These are phyloP conservation scores for Harpalus rufipes DNA, from an alignment of 2,888 invertebrate species.

Conservation along the genomic window DNA sequence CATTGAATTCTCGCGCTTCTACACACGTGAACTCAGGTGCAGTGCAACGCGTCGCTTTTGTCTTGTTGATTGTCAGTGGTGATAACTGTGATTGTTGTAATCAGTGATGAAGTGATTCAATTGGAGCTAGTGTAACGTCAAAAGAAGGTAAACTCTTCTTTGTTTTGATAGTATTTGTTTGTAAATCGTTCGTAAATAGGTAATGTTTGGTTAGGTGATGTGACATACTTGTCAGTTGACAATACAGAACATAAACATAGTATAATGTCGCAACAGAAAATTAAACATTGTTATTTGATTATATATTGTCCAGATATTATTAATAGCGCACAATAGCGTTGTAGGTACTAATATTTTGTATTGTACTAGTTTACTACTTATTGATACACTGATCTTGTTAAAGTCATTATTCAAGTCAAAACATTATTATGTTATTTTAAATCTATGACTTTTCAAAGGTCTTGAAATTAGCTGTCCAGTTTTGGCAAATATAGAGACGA, in stretches of 20 bases:
- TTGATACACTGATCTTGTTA: too few relatives aligned
- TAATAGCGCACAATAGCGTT: not conserved
- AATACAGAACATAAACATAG: not conserved
- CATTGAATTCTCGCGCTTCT: not conserved
- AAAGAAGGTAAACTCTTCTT: slow-evolving; percentile 1
- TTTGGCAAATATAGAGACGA: too few relatives aligned
- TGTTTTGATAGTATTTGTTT: not conserved
- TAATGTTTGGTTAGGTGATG: slow-evolving; percentile 1
- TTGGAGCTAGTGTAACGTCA: not conserved
- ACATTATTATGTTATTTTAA: too few relatives aligned
- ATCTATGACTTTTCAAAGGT: too few relatives aligned
- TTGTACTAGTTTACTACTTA: not conserved
- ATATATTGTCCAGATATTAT: not conserved
- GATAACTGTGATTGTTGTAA: slow-evolving; percentile 37
- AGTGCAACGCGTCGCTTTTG: slow-evolving; percentile 14
- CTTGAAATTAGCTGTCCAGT: too few relatives aligned
- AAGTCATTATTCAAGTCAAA: too few relatives aligned
- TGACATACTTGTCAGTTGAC: not conserved
- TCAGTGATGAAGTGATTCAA: slow-evolving; percentile 25
- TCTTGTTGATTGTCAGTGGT: slow-evolving; percentile 20
- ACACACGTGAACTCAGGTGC: slow-evolving; percentile 41
- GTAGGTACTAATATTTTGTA: not conserved
- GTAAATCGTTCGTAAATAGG: not conserved
- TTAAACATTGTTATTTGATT: not conserved
- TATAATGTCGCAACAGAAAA: not conserved